Evolutionary conservation across 1,140 invertebrate species (phyloP).

Genomic region (Neotoxoptera formosana): DNA sequence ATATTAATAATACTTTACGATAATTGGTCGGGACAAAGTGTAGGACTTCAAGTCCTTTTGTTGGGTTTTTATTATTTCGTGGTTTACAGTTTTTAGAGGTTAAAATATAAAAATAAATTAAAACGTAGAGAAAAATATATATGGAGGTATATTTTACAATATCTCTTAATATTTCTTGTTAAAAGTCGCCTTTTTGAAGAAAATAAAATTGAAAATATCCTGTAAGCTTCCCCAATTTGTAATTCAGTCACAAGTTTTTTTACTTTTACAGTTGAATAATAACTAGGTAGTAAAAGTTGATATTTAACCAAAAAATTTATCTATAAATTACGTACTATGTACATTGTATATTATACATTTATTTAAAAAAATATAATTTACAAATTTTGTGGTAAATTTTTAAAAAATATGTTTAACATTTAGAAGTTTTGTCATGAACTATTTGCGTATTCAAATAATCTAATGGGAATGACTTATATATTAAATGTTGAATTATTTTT

Average conservation of each 20-base stretch:
- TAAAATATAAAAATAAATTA: background rate
- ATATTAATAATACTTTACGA: background rate
- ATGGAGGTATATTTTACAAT: background rate
- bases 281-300: background rate
- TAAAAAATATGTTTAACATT: background rate
- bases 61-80: background rate
- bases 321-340: background rate
- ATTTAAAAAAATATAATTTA: background rate
- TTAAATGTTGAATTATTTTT: background rate
- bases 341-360: background rate
- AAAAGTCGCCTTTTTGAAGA: background rate
- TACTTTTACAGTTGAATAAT: no score
- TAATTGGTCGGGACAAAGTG: constrained; percentile 34
- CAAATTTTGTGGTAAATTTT: background rate
- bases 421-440: background rate
- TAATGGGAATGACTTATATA: background rate
- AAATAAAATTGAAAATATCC: background rate
- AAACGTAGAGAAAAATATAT: background rate
- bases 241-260: no score
- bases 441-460: background rate
- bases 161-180: background rate
- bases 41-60: background rate
- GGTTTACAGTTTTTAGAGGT: background rate
- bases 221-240: background rate
- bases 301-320: background rate